A percentile compares a stretch with the other conserved stretches of the same genome.
Conservation (phyloP, 2,113 vertebrate species). For the Xenus cinereus region DNA sequence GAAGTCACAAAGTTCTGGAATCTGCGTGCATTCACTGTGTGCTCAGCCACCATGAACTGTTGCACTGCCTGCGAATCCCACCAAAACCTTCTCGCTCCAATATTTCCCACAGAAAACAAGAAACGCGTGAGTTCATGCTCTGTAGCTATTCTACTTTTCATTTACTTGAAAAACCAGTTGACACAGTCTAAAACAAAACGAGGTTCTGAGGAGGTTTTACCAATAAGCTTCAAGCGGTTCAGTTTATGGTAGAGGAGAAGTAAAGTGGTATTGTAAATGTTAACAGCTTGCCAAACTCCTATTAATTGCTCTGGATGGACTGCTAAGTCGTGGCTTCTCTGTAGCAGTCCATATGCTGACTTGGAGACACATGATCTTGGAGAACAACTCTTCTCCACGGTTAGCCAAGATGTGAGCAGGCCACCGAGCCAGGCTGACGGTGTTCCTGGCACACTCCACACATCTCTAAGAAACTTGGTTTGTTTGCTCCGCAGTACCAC, state of each 20-base stretch:
- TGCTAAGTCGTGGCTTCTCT: not conserved
- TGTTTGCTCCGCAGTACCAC: not conserved
- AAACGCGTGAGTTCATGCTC: not conserved
- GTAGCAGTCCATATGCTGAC: not conserved
- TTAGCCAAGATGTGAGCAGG: not conserved
- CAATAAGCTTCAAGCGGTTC: not conserved
- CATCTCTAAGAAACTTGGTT: not conserved
- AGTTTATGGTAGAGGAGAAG: not conserved
- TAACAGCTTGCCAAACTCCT: not conserved
- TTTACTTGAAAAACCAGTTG: not conserved
- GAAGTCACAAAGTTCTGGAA: not conserved
- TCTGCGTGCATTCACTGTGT: not conserved
- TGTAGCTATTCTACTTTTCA: not conserved
- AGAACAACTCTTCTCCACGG: rapidly evolving
- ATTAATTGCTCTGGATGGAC: not conserved
- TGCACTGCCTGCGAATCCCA: not conserved
- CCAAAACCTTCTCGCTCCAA: not conserved
- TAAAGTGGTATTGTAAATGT: not conserved
- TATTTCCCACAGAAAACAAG: not conserved
- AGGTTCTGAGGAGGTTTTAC: not conserved
- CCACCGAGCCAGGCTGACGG: not conserved
- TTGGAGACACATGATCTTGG: not conserved
- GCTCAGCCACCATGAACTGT: not conserved
- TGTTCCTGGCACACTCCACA: not conserved
- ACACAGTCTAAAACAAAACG: not conserved